Evolutionary conservation across 1,140 invertebrate genomes (phyloP).

Genomic region (Hydropsyche tenuis): DNA sequence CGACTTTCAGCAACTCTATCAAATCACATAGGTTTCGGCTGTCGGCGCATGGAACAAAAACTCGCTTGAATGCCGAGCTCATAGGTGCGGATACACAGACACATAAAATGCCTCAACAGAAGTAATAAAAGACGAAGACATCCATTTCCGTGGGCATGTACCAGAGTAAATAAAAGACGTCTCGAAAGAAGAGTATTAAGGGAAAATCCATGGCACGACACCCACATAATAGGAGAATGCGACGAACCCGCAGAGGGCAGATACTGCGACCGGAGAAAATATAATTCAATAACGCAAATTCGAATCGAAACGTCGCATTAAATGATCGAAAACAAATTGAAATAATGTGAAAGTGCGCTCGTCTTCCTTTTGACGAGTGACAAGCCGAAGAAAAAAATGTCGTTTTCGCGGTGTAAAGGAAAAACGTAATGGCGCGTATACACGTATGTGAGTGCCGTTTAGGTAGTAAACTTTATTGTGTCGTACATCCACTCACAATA

Average conservation of each 20-base stretch:
- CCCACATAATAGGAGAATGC: conserved; percentile 28
- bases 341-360: background rate
- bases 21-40: background rate
- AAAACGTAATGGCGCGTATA: conserved; percentile 9
- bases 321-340: background rate
- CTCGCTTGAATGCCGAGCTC: conserved; percentile 1
- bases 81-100: conserved; percentile 30
- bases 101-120: conserved; percentile 36
- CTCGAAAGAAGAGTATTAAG: conserved; percentile 35
- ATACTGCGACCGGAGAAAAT: conserved; percentile 11
- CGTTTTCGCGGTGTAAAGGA: background rate
- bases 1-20: conserved; percentile 20
- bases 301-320: background rate
- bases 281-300: conserved; percentile 27
- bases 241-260: background rate
- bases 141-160: conserved; percentile 36
- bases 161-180: conserved; percentile 36
- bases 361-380: background rate
- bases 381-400: background rate
- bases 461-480: conserved; percentile 22
- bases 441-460: conserved; percentile 6
- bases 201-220: conserved; percentile 14
- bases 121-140: conserved; percentile 42
- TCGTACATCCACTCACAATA: conserved; percentile 28
- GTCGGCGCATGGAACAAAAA: conserved; percentile 1